Conservation (phyloP, 2,797 vertebrate genomes). For the Siniperca obscura region DNA sequence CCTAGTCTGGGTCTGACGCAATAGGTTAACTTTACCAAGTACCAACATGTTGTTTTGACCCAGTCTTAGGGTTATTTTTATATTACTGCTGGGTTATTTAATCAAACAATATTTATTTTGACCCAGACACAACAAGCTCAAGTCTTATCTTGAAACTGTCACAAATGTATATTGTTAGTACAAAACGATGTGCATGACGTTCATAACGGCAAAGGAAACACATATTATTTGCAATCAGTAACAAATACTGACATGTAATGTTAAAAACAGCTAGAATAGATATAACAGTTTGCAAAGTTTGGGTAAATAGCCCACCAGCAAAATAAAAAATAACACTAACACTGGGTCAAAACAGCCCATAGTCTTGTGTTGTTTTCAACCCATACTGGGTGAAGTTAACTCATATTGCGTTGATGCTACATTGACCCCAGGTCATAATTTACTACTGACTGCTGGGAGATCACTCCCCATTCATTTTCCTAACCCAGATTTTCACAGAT, state of each 20-base stretch:
- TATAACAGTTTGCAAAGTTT: too few species aligned
- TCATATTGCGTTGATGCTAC: too few species aligned
- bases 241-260: background rate
- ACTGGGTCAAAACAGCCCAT: too few species aligned
- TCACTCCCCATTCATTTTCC: slow-evolving; percentile 24
- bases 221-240: background rate
- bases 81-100: background rate
- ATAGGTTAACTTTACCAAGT: background rate
- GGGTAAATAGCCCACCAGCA: too few species aligned
- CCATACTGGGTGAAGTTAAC: too few species aligned
- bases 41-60: background rate
- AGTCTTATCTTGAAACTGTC: background rate
- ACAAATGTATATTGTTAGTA: background rate
- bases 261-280: background rate
- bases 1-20: background rate
- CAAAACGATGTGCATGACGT: background rate
- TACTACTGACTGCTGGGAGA: slow-evolving; percentile 13
- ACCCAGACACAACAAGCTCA: background rate
- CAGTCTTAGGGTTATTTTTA: background rate
- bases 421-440: slow-evolving; percentile 16
- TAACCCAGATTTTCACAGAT: slow-evolving; percentile 4
- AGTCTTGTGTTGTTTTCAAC: too few species aligned
- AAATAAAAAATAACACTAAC: too few species aligned
- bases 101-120: too few species aligned
- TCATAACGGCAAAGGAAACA: background rate